Evolutionary conservation across 2,797 vertebrate genomes (phyloP).

Genomic region (Sebastiscus tertius): DNA sequence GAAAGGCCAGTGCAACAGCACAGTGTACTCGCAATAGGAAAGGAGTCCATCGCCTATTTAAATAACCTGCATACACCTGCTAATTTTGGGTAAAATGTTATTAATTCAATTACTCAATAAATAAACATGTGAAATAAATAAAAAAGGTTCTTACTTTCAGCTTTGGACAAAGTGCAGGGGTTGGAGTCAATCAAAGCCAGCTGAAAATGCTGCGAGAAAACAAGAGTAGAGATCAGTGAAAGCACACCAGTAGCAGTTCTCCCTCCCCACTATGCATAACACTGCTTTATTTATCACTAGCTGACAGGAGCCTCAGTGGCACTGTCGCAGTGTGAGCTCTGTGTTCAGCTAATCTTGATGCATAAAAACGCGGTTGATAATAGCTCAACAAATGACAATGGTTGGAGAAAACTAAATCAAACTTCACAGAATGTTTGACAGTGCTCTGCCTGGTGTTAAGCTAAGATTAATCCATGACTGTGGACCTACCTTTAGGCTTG

Average conservation of each 20-base stretch:
- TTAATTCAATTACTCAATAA: too few species aligned
- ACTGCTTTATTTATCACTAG: too few species aligned
- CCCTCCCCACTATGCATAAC: not conserved
- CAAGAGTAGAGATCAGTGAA: not conserved
- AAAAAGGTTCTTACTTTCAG: slow-evolving; percentile 93
- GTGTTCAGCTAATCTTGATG: too few species aligned
- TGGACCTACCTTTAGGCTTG: slow-evolving; percentile 94
- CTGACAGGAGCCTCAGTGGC: too few species aligned
- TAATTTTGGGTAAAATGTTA: too few species aligned
- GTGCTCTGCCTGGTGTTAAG: not conserved
- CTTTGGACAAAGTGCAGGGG: slow-evolving; percentile 99
- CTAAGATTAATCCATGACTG: not conserved
- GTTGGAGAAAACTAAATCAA: not conserved
- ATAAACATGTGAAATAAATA: not conserved
- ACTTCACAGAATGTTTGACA: not conserved
- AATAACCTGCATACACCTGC: too few species aligned
- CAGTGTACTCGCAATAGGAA: too few species aligned
- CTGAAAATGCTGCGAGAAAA: slow-evolving; percentile 94
- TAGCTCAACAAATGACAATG: not conserved
- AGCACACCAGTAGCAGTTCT: not conserved
- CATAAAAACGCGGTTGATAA: too few species aligned
- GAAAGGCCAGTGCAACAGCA: too few species aligned
- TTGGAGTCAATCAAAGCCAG: slow-evolving; percentile 99
- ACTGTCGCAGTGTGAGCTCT: too few species aligned
- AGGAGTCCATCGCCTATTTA: too few species aligned